Evolutionary conservation across 2,113 vertebrate genomes (phyloP).

Genomic region (Tachuris rubrigastra): DNA sequence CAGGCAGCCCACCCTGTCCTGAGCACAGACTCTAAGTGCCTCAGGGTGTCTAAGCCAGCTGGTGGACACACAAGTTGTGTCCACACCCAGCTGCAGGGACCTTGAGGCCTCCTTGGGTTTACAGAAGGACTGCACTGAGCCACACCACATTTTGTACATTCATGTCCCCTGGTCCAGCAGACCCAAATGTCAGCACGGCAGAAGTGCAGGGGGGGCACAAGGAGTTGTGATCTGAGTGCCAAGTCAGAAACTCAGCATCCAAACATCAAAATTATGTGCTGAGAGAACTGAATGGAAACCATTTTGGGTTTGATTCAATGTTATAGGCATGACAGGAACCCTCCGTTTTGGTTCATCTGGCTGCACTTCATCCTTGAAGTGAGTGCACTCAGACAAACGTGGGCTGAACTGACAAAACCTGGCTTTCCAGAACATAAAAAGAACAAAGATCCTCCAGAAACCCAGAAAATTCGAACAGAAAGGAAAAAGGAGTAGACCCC

Average conservation of each 20-base stretch:
- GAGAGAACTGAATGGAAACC: not conserved
- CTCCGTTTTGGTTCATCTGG: not conserved
- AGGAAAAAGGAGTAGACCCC: not conserved
- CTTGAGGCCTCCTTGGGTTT: not conserved
- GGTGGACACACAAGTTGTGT: not conserved
- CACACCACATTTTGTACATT: not conserved
- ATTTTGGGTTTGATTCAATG: not conserved
- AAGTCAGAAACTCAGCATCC: not conserved
- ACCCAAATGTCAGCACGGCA: not conserved
- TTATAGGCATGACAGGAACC: not conserved
- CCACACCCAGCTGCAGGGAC: not conserved
- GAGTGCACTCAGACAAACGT: not conserved
- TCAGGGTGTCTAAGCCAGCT: not conserved
- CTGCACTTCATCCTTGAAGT: not conserved
- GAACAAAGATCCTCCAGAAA: not conserved
- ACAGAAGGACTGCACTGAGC: not conserved
- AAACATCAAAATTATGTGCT: not conserved
- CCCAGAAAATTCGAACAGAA: not conserved
- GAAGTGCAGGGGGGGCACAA: not conserved
- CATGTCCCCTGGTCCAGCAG: not conserved
- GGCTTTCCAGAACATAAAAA: not conserved
- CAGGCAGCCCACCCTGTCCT: not conserved
- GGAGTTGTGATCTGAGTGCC: not conserved
- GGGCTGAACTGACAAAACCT: not conserved
- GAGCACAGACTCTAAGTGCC: not conserved